These are phyloP conservation scores for Centropus bengalensis DNA, from an alignment of 2,113 vertebrate species.

Conservation along the genomic window DNA sequence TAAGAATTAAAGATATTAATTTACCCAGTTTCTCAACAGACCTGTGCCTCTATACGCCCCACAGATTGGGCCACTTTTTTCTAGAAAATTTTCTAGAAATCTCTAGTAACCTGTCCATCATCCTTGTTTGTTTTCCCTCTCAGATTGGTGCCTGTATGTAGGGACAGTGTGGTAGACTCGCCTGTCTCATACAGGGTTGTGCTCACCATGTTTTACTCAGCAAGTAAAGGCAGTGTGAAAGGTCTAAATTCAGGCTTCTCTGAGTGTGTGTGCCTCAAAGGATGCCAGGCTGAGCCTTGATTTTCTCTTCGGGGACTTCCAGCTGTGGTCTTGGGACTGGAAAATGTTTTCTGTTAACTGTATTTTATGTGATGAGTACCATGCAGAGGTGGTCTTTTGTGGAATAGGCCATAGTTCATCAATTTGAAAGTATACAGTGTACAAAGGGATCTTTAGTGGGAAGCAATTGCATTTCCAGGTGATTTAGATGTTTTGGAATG, in stretches of 20 bases:
- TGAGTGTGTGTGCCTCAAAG: not conserved
- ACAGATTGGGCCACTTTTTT: no score
- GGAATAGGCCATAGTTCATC: not conserved
- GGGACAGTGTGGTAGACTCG: not conserved
- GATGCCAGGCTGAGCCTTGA: rapidly evolving
- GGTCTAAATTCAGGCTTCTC: rapidly evolving
- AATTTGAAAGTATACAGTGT: not conserved
- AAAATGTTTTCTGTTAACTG: rapidly evolving
- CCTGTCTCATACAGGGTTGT: rapidly evolving
- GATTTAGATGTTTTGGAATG: not conserved
- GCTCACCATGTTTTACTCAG: rapidly evolving
- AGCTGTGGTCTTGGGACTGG: not conserved
- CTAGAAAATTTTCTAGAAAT: not conserved
- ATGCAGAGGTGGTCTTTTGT: not conserved
- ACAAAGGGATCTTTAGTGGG: not conserved
- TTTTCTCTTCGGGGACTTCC: not conserved
- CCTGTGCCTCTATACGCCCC: not conserved
- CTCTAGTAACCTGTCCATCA: rapidly evolving
- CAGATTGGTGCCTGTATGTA: rapidly evolving
- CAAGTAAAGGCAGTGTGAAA: not conserved
- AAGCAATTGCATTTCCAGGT: not conserved
- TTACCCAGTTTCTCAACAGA: not conserved
- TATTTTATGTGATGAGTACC: rapidly evolving
- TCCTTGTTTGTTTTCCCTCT: not conserved
- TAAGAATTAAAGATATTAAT: not conserved